Evolutionary conservation across 2,113 vertebrate genomes (phyloP).

Genomic region (Atherinomorus stipes): DNA sequence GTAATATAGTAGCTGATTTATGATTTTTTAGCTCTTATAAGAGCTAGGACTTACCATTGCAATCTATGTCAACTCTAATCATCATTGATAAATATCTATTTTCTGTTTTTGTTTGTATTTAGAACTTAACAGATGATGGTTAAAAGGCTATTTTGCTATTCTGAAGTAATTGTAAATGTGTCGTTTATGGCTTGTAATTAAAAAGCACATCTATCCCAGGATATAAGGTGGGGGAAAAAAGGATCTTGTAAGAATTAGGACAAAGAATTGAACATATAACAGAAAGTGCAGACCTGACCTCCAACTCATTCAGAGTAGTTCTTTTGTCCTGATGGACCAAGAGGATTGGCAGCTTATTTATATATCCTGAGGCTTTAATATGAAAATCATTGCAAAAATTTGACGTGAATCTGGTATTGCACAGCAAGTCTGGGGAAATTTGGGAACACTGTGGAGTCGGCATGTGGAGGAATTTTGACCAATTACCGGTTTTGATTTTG

Average conservation of each 20-base stretch:
- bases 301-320: too few relatives aligned
- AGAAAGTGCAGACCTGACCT: background rate
- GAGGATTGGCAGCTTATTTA: background rate
- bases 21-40: too few relatives aligned
- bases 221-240: background rate
- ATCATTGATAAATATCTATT: too few relatives aligned
- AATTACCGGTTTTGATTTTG: background rate
- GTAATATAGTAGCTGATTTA: too few relatives aligned
- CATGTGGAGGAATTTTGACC: background rate
- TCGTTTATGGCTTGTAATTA: background rate
- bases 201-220: too few relatives aligned
- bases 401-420: background rate
- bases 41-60: too few relatives aligned
- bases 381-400: background rate
- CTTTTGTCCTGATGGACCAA: slow-evolving; percentile 1
- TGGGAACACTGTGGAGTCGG: background rate
- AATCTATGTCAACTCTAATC: too few relatives aligned
- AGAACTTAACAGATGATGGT: too few relatives aligned
- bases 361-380: background rate
- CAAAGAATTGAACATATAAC: background rate
- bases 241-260: background rate
- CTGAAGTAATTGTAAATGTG: background rate
- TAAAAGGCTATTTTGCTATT: too few relatives aligned
- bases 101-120: too few relatives aligned
- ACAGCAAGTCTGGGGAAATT: background rate